Conservation (phyloP, 2,888 invertebrate species). For the Hypselothyrea guttata region DNA sequence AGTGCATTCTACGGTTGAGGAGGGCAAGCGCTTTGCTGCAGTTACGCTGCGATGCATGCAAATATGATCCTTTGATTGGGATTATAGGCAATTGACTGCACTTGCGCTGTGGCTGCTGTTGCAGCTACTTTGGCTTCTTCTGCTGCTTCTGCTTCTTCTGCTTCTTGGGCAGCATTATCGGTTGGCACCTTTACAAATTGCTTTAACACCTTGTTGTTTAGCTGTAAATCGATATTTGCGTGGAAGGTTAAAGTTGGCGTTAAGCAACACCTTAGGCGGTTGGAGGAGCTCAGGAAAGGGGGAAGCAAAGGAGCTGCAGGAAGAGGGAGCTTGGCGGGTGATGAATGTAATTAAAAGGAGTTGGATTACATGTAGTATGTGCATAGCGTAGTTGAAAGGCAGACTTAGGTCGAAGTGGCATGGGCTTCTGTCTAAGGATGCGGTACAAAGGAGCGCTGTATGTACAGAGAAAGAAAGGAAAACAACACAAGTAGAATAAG, state of each 20-base stretch:
- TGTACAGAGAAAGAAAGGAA: constrained; percentile 18
- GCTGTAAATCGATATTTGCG: constrained; percentile 71
- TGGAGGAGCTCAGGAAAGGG: constrained; percentile 7
- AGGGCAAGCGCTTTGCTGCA: constrained; percentile 32
- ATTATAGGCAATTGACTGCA: constrained; percentile 67
- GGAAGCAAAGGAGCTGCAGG: background rate
- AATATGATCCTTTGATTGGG: constrained; percentile 56
- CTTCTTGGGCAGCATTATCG: background rate
- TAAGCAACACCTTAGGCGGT: constrained; percentile 42
- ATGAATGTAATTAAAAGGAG: constrained; percentile 74
- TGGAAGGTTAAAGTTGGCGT: constrained; percentile 48
- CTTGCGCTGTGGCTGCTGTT: too few species aligned
- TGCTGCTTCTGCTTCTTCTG: background rate
- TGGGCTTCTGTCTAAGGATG: constrained; percentile 8
- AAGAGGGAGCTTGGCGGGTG: constrained; percentile 26
- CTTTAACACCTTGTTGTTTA: constrained; percentile 74
- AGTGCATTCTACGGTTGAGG: constrained; percentile 28
- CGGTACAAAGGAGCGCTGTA: constrained; percentile 29
- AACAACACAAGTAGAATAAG: constrained; percentile 1
- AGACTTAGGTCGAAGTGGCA: too few species aligned
- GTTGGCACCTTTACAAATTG: constrained; percentile 58
- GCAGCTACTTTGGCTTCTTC: constrained; percentile 11
- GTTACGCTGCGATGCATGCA: constrained; percentile 15
- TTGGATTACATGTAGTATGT: constrained; percentile 59
- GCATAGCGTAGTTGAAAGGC: too few species aligned